phyloP scores from a whole-genome alignment of 2,797 vertebrate species.

The Brotula barbata region DNA sequence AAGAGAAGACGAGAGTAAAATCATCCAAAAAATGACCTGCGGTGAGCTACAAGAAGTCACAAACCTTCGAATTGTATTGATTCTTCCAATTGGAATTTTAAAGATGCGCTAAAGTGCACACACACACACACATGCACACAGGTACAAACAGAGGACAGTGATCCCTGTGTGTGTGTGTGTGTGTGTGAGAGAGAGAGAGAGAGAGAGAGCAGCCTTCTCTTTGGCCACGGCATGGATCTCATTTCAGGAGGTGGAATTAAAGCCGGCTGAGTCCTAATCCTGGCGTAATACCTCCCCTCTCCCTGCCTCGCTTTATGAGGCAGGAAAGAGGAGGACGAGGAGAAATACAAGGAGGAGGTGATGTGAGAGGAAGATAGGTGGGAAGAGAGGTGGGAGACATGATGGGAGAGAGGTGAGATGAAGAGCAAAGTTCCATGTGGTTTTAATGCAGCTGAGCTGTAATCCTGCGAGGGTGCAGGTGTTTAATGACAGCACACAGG shows the following conservation, averaged over 20 bases:
- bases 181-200: conserved; percentile 16
- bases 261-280: conserved; percentile 71
- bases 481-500: too few species aligned
- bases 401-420: conserved; percentile 1
- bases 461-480: neutral
- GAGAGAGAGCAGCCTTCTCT: conserved; percentile 42
- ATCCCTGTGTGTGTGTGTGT: conserved; percentile 18
- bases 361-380: neutral
- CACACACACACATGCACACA: conserved; percentile 1
- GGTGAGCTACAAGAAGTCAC: too few species aligned
- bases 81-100: too few species aligned
- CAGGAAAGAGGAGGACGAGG: conserved; percentile 32
- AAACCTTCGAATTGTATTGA: too few species aligned
- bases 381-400: too few species aligned
- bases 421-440: neutral
- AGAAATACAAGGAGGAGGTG: conserved; percentile 2
- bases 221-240: conserved; percentile 59
- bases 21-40: too few species aligned
- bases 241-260: conserved; percentile 73
- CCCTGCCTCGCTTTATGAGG: conserved; percentile 45
- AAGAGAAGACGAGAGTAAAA: too few species aligned
- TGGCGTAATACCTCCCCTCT: conserved; percentile 48
- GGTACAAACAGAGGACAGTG: conserved; percentile 11
- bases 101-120: neutral
- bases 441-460: neutral